Evolutionary conservation across 2,888 invertebrate genomes (phyloP), one percentile per base, ranked within the genome.

Genomic region (Platerodrilus igneus): DNA sequence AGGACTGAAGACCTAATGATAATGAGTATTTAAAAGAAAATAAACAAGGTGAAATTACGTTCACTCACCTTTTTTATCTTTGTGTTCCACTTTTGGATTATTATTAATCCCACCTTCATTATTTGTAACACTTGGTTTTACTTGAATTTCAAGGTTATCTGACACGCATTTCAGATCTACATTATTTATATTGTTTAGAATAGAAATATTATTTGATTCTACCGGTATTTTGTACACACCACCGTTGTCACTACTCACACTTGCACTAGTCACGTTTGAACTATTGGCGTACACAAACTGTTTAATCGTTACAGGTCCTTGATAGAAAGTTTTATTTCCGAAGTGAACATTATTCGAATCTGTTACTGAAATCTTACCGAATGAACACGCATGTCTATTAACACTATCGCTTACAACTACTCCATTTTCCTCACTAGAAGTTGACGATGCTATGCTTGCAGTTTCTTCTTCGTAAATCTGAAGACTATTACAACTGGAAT

Each of bases 261-360:
- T 43, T 9, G 44, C 46, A 38, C 35, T 36, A 13, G 37, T 27
- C 3, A 19, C 8, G 14, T 40, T 16, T 6, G n/a, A n/a, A n/a
- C 42, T 29, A 37, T 55, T 55, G 5, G 54, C 53, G 46, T 81
- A 77, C 37, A 84, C 71, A 48, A 84, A 74, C 61, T 85, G 84
- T 59, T 83, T 84, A 51, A 86, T 85, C 18, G 80, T 82, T 9
- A 86, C 84, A 27, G 85, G 85, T 4, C 86, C 86, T 58, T 85
- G 80, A 57, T 84, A 85, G 56, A 80, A 79, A 3, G 83, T 83
- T 55, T 81, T 84, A 54, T 83, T 82, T 0, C 86, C 87, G 52
- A 87, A 78, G 48, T 83, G 83, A 2, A 86, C 78, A 60, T 85
- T 81, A 15, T 76, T 76, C 0, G 85, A 84, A 55, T 83, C 78